Conservation (phyloP, 2,113 vertebrate genomes). For the Onychostruthus taczanowskii region DNA sequence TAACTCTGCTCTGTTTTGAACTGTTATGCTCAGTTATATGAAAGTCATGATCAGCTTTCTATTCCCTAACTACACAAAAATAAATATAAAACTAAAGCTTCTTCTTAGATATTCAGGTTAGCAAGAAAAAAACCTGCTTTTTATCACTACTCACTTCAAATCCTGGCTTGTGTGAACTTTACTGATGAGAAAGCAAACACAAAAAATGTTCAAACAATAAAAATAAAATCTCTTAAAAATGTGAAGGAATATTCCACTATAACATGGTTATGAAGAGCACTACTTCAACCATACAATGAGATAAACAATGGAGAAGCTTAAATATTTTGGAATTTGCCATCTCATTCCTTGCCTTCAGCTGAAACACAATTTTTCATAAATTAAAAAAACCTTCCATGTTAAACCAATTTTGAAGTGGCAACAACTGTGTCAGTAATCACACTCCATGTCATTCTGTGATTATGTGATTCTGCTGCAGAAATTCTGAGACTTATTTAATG, state of each 20-base stretch:
- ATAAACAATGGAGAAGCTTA: neutral
- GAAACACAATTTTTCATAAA: neutral
- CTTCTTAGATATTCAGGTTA: neutral
- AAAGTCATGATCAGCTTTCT: neutral
- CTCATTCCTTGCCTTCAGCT: neutral
- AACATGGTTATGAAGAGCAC: neutral
- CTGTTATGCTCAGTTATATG: neutral
- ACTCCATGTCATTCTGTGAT: neutral
- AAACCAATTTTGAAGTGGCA: neutral
- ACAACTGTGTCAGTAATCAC: neutral
- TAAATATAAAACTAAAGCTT: neutral
- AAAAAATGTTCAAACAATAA: neutral
- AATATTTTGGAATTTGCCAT: neutral
- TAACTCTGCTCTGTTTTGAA: neutral
- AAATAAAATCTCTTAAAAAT: neutral
- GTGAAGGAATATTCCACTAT: neutral
- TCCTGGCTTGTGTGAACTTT: neutral
- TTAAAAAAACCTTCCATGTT: neutral
- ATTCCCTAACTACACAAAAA: neutral
- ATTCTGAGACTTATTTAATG: neutral
- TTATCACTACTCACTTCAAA: neutral
- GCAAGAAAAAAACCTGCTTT: neutral
- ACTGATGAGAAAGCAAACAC: neutral
- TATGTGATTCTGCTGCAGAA: neutral
- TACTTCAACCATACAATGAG: neutral